Evolutionary conservation across 1,140 invertebrate species (phyloP), one percentile per base, ranked within the genome.

Genomic region (Telenomus remus): DNA sequence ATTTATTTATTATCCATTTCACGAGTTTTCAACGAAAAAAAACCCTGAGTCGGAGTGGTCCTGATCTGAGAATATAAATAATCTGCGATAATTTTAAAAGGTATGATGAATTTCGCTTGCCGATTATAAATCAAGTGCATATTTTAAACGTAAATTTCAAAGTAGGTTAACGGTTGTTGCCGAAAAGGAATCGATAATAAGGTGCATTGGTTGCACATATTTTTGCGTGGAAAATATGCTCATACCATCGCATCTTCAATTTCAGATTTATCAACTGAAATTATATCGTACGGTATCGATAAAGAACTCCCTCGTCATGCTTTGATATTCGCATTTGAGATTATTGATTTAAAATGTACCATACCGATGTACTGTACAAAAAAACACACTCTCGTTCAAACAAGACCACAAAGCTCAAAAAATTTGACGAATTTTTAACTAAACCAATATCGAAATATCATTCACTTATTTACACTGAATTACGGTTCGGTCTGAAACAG

Each of bases 151-250:
- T 35, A 55, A 69, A 70, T 73, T 70, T 70, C 65, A 66, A 78
- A 72, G 53, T 77, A 53, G 75, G 64, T 77, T 77, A 77, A 77
- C 69, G 69, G 69, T 59, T 65, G 59, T 69, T 77, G 65, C 64
- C 11, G 46, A 77, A 73, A 59, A 72, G 69, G 68, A 77, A 77
- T 72, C 69, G 55, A 69, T 77, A 69, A 10, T 33, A 57, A 48
- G 46, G 53, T 72, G 57, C 64, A 77, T 69, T 43, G 64, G 63
- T 71, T 71, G 57, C 51, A 64, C 63, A 72, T 77, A 77, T 49
- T 61, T 72, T 77, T 63, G 55, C 34, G 53, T 9, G 16, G 34
- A 48, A 64, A 66, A 65, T 39, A n/a, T 27, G 19, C 19, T 27
- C 6, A 70, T 5, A 9, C 39, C 11, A 35, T 0, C 4, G 42